phyloP scores from a whole-genome alignment of 2,888 invertebrate genomes.

The Lissocephala sabroskyi region DNA sequence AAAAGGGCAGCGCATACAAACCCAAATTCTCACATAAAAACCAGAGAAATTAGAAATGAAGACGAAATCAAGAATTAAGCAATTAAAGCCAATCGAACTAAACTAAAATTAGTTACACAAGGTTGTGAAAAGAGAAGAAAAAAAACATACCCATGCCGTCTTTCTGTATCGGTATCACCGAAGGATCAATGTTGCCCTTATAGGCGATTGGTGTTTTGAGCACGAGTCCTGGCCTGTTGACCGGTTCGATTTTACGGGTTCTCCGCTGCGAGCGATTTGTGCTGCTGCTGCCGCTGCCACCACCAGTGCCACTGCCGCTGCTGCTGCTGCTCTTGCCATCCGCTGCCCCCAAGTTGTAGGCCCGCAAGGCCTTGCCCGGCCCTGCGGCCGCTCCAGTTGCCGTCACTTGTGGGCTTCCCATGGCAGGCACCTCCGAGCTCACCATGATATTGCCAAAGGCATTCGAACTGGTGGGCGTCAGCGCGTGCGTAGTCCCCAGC shows the following conservation, averaged over 20 bases:
- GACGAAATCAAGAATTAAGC: conserved; percentile 6
- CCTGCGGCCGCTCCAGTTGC: neutral
- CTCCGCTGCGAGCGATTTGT: conserved; percentile 66
- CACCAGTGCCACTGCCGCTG: conserved; percentile 8
- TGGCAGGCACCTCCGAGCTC: conserved; percentile 16
- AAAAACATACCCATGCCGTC: conserved; percentile 87
- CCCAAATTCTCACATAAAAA: conserved; percentile 19
- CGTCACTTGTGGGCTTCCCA: no score
- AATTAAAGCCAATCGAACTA: conserved; percentile 18
- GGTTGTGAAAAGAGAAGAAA: conserved; percentile 22
- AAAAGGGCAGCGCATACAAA: conserved; percentile 15
- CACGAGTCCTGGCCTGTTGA: conserved; percentile 82
- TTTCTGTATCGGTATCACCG: conserved; percentile 89
- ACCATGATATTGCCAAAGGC: conserved; percentile 41
- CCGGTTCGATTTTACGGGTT: conserved; percentile 79
- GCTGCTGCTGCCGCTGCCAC: conserved; percentile 3
- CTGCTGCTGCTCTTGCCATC: conserved; percentile 25
- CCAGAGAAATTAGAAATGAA: neutral
- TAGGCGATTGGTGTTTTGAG: conserved; percentile 85
- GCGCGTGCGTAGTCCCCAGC: conserved; percentile 37
- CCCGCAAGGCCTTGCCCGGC: conserved; percentile 10
- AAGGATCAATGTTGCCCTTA: conserved; percentile 85
- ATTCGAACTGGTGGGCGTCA: conserved; percentile 28
- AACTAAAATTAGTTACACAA: conserved; percentile 14
- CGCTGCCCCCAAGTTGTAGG: conserved; percentile 30